Conservation (phyloP, 1,140 invertebrate genomes). For the Gonioctena quinquepunctata region DNA sequence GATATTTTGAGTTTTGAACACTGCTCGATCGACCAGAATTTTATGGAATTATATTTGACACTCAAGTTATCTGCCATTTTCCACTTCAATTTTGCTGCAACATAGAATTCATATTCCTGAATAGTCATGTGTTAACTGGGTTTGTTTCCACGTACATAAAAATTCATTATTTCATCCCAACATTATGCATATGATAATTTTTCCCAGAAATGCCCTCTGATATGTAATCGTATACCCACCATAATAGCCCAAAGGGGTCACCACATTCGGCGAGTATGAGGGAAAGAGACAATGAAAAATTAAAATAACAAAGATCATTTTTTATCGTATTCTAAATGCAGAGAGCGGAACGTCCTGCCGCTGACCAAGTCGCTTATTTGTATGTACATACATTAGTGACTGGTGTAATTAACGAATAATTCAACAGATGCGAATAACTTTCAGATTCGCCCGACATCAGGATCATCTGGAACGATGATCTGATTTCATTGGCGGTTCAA, state of each 20-base stretch:
- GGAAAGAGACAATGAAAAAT: conserved; percentile 34
- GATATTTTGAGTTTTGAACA: too few species aligned
- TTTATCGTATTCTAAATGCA: conserved; percentile 33
- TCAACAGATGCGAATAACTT: conserved; percentile 13
- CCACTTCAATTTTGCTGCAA: too few species aligned
- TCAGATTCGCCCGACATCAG: too few species aligned
- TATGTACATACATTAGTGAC: conserved; percentile 32
- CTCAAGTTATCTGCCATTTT: too few species aligned
- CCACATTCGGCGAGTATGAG: conserved; percentile 21
- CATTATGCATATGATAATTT: not conserved
- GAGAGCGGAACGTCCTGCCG: conserved; percentile 34
- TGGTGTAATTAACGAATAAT: conserved; percentile 28
- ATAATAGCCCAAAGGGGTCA: not conserved
- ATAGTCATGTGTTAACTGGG: too few species aligned
- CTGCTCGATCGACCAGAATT: too few species aligned
- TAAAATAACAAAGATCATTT: conserved; percentile 38
- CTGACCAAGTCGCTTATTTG: conserved; percentile 34
- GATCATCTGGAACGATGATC: not conserved
- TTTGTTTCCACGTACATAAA: not conserved
- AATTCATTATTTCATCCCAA: not conserved
- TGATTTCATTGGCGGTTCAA: not conserved
- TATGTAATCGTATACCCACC: not conserved
- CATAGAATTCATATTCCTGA: too few species aligned
- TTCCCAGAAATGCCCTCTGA: not conserved
- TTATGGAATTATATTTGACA: too few species aligned